A percentile compares a stretch with the other conserved stretches of the same genome.
Conservation (phyloP, 2,888 invertebrate species). For the Amphipyra tragopoginis region DNA sequence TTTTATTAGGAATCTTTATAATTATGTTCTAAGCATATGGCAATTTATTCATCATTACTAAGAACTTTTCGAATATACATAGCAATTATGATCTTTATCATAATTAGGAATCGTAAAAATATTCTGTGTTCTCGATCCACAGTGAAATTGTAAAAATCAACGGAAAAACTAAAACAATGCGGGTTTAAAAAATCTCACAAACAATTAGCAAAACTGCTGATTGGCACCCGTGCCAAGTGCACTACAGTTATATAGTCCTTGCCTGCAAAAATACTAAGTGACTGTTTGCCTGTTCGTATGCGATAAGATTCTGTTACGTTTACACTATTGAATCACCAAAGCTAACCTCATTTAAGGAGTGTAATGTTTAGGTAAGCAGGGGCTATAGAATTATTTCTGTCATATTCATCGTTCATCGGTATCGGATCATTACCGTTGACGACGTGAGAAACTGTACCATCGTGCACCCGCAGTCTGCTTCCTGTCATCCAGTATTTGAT, state of each 20-base stretch:
- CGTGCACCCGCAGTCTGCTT: no score
- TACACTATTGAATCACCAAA: neutral
- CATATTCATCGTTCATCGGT: no score
- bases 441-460: no score
- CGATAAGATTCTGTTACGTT: neutral
- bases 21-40: neutral
- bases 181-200: neutral
- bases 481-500: no score
- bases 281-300: no score
- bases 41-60: constrained; percentile 7
- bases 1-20: constrained; percentile 3
- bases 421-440: no score
- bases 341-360: neutral
- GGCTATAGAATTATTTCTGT: no score
- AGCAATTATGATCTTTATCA: neutral
- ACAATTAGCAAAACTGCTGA: neutral
- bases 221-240: neutral
- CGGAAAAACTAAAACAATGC: neutral
- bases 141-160: neutral
- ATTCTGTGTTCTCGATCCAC: neutral
- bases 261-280: neutral
- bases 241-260: neutral
- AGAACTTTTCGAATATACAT: neutral
- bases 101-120: neutral
- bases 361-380: constrained; percentile 3